Conservation (phyloP, 2,888 invertebrate species). For the Itoplectis maculator region DNA sequence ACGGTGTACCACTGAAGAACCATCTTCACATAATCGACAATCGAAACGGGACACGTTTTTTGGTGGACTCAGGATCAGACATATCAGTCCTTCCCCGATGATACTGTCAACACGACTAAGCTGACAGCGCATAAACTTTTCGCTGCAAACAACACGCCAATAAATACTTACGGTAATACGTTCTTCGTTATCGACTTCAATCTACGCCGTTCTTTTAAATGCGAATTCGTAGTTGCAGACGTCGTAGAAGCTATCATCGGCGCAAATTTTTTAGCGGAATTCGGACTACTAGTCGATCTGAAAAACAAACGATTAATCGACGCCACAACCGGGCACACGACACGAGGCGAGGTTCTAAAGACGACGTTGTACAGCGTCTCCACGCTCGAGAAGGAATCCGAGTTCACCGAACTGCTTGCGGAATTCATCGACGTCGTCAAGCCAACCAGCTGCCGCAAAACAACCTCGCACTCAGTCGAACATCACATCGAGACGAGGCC, state of each 20-base stretch:
- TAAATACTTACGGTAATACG: slow-evolving; percentile 42
- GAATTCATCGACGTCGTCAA: slow-evolving; percentile 31
- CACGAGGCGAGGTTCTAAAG: background rate
- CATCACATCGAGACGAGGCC: slow-evolving; percentile 80
- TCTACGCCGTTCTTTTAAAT: slow-evolving; percentile 43
- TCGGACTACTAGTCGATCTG: slow-evolving; percentile 52
- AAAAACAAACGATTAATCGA: slow-evolving; percentile 43
- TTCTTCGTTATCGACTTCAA: slow-evolving; percentile 14
- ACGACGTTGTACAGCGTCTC: slow-evolving; percentile 13
- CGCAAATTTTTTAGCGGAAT: slow-evolving; percentile 50
- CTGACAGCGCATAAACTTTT: slow-evolving; percentile 5
- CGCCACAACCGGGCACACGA: background rate
- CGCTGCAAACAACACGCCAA: slow-evolving; percentile 47
- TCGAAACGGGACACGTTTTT: slow-evolving; percentile 7
- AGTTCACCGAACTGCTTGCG: slow-evolving; percentile 13
- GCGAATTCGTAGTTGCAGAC: slow-evolving; percentile 49
- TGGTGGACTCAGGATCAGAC: slow-evolving; percentile 65
- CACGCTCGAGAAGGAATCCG: background rate
- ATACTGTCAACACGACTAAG: background rate
- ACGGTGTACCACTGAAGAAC: slow-evolving; percentile 30
- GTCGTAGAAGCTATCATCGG: slow-evolving; percentile 52
- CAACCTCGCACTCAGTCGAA: background rate
- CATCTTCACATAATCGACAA: slow-evolving; percentile 11
- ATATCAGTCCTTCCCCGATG: slow-evolving; percentile 60
- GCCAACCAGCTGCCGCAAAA: background rate